Base-by-base conservation (phyloP, 2,113 vertebrate genomes). In the Procavia capensis region DNA sequence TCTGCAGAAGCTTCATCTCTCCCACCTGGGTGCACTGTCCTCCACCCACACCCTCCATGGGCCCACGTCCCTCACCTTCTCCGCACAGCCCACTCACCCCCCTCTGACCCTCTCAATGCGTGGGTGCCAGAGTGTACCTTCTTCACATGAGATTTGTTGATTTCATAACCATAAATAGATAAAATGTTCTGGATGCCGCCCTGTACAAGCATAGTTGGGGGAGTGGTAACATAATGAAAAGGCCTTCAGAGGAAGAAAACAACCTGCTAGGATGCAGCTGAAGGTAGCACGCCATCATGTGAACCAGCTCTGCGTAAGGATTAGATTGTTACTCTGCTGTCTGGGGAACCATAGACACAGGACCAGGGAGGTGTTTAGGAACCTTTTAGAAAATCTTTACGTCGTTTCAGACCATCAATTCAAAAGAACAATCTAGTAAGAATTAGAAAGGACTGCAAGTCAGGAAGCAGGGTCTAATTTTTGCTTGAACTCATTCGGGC, bases 161-260 rank as follows among this genome's bases (percentile, higher is more conserved):
- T 97, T 97, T 96, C 95, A 93, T 96, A 96, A 95, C 97, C 94
- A 96, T 97, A 97, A 97, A 97, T 97, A 97, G 96, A 96, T 66
- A 76, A 94, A 94, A 95, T 72, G 57, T 95, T 97, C 95, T 76
- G 88, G 95, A 84, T 79, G 76, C 88, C 94, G 84, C 92, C 70
- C 50, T 81, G 88, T 92, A 85, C 79, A 59, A 90, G 94, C 31
- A 39, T 96, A n/a, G 20, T 61, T 76, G 95, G 91, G 91, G 88
- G 89, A 83, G 86, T 80, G 86, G 75, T 34, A 57, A 41, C 82
- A 84, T 90, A 92, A 89, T 72, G 80, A 92, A 93, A 70, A 91
- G 82, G 75, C 95, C 47, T 63, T n/a, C 74, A 57, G 88, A 96
- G 85, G 86, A 75, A 74, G 63, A 57, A 88, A 83, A 54, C 93